phyloP scores from a whole-genome alignment of 2,113 vertebrate genomes.

The Trinectes maculatus region DNA sequence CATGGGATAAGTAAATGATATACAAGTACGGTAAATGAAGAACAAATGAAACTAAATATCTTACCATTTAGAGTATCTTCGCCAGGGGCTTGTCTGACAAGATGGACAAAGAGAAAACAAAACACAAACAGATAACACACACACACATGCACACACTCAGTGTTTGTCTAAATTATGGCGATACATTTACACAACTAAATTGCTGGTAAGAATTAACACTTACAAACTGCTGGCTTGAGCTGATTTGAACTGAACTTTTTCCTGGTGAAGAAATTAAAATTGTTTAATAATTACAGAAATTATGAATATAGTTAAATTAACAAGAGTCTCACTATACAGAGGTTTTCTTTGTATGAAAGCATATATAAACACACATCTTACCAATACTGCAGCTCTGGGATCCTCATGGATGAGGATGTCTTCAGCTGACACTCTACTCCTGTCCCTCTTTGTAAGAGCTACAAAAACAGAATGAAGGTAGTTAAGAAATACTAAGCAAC shows the following conservation, averaged over 20 bases:
- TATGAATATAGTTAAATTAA: not conserved
- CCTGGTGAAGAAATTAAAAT: slow-evolving; percentile 78
- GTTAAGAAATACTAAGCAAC: not conserved
- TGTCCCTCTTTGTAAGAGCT: slow-evolving; percentile 84
- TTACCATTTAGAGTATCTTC: slow-evolving; percentile 77
- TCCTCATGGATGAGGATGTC: slow-evolving; percentile 85
- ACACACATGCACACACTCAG: not conserved
- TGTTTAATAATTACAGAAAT: slow-evolving; percentile 17
- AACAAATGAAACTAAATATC: slow-evolving; percentile 11
- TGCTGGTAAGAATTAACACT: too few relatives aligned
- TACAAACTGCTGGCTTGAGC: slow-evolving; percentile 89
- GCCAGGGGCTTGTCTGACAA: slow-evolving; percentile 63
- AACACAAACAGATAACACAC: not conserved
- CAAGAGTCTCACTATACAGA: not conserved
- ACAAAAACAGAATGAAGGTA: slow-evolving; percentile 41
- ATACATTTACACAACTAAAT: not conserved
- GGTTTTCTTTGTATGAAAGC: not conserved
- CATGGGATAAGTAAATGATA: too few relatives aligned
- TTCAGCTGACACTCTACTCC: slow-evolving; percentile 83
- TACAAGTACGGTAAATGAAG: slow-evolving; percentile 12
- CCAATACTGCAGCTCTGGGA: slow-evolving; percentile 86
- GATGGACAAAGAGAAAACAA: not conserved
- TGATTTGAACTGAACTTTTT: slow-evolving; percentile 90
- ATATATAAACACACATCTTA: slow-evolving; percentile 59
- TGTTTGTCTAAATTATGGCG: not conserved